Conservation (phyloP, 2,797 vertebrate genomes). For the Chelmon rostratus region DNA sequence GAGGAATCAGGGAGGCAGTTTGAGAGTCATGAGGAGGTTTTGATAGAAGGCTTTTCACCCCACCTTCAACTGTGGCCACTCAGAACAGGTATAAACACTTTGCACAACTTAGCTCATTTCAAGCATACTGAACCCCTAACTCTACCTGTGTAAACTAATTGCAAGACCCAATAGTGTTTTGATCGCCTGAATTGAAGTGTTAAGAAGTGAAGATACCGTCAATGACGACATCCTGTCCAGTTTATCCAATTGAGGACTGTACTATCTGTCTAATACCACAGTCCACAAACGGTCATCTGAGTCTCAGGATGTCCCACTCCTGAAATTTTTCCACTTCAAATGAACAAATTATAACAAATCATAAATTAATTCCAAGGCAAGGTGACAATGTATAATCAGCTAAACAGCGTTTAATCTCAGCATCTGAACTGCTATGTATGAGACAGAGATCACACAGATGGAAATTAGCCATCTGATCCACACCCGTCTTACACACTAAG, state of each 20-base stretch:
- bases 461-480: conserved; percentile 19
- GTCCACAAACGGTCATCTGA: neutral
- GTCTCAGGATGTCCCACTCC: neutral
- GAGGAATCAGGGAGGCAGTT: conserved; percentile 6
- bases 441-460: conserved; percentile 6
- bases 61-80: neutral
- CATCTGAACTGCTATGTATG: neutral
- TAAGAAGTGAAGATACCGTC: neutral
- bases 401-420: conserved; percentile 7
- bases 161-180: neutral
- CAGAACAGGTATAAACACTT: neutral
- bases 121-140: neutral
- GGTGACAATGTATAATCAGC: conserved; percentile 19
- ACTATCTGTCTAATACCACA: neutral
- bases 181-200: neutral
- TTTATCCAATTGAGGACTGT: neutral
- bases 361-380: neutral
- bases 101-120: neutral
- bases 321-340: neutral
- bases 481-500: neutral
- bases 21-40: neutral
- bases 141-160: neutral
- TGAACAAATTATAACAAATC: neutral
- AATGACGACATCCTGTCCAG: neutral
- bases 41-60: neutral